Conservation (phyloP, 2,113 vertebrate species). For the Helogale parvula region DNA sequence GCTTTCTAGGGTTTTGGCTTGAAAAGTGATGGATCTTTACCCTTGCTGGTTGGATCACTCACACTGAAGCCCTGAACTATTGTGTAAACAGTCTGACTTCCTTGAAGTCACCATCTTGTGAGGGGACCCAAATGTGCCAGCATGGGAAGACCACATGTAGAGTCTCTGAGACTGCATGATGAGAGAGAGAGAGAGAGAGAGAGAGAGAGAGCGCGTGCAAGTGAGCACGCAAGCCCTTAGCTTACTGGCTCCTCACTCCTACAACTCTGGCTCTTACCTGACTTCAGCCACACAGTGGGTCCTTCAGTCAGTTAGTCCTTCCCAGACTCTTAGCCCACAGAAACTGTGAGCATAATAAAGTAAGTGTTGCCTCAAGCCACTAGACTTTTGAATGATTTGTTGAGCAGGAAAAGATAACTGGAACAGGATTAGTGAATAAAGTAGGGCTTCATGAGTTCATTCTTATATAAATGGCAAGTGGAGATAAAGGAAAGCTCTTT, state of each 20-base stretch:
- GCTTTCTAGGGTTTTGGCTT: background rate
- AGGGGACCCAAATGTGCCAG: background rate
- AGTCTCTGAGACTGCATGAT: background rate
- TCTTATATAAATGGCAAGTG: background rate
- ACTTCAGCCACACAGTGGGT: accelerated
- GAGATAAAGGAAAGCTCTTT: background rate
- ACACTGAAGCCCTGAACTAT: background rate
- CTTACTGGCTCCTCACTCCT: accelerated
- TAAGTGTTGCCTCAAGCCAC: background rate
- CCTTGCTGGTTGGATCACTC: background rate
- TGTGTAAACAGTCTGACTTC: background rate
- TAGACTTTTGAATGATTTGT: background rate
- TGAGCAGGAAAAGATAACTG: background rate
- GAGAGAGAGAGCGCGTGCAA: too few species aligned
- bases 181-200: background rate
- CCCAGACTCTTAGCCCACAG: background rate
- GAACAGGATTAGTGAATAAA: background rate
- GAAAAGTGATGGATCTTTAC: background rate
- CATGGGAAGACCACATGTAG: background rate
- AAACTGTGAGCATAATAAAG: background rate
- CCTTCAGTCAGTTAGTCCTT: background rate
- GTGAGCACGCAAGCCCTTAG: background rate
- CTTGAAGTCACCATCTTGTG: background rate
- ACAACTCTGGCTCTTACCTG: background rate
- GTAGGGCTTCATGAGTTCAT: background rate